Conservation (phyloP, 1,140 invertebrate species). For the Ceratina japonica region DNA sequence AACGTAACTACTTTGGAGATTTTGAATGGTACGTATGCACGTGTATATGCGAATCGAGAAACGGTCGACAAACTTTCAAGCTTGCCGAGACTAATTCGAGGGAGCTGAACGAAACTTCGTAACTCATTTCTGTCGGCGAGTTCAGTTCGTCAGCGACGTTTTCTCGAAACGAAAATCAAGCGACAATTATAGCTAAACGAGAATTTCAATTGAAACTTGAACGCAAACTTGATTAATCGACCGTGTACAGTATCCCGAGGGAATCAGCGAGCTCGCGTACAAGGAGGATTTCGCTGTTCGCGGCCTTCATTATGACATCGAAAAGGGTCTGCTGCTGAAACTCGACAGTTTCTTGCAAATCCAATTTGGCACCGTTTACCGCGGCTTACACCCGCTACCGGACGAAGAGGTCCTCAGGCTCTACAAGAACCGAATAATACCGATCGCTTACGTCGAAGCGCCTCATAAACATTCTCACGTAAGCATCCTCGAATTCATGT, state of each 20-base stretch:
- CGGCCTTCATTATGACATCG: slow-evolving; percentile 97
- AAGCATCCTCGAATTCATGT: slow-evolving; percentile 35
- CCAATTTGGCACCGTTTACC: slow-evolving; percentile 96
- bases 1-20: too few relatives aligned
- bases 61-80: neutral
- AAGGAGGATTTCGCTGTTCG: slow-evolving; percentile 94
- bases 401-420: slow-evolving; percentile 92
- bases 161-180: slow-evolving; percentile 50
- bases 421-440: slow-evolving; percentile 92
- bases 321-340: slow-evolving; percentile 96
- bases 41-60: neutral
- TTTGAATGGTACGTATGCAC: too few relatives aligned
- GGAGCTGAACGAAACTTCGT: slow-evolving; percentile 18
- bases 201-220: slow-evolving; percentile 55
- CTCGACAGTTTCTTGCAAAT: slow-evolving; percentile 98
- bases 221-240: slow-evolving; percentile 61
- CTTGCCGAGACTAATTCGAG: slow-evolving; percentile 32
- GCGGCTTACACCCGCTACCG: slow-evolving; percentile 88
- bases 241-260: slow-evolving; percentile 92
- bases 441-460: slow-evolving; percentile 90
- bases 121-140: slow-evolving; percentile 27
- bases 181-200: slow-evolving; percentile 56
- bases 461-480: slow-evolving; percentile 78
- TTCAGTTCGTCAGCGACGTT: slow-evolving; percentile 32
- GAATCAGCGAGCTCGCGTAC: slow-evolving; percentile 90